phyloP scores from a whole-genome alignment of 2,888 invertebrate species.

The Hirtodrosophila cameraria region DNA sequence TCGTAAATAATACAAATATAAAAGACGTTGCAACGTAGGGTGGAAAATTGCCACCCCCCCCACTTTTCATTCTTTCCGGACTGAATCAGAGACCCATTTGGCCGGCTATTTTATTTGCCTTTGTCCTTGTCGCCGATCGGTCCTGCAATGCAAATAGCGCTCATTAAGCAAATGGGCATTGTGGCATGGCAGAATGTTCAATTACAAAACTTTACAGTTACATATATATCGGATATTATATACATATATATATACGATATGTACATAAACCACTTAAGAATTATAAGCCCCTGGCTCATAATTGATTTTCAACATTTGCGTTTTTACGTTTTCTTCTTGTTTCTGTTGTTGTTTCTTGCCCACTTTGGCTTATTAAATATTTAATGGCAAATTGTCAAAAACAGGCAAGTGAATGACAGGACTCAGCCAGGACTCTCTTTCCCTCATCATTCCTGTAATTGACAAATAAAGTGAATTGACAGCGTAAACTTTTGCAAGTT shows the following conservation, averaged over 20 bases:
- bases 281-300: conserved; percentile 40
- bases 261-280: conserved; percentile 60
- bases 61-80: neutral
- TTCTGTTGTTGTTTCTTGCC: conserved; percentile 43
- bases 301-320: conserved; percentile 68
- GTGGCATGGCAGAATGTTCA: conserved; percentile 66
- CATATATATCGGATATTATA: too few species aligned
- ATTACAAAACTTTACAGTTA: conserved; percentile 68
- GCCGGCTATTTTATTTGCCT: conserved; percentile 31
- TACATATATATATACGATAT: conserved; percentile 18
- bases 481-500: conserved; percentile 40
- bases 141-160: conserved; percentile 44
- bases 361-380: conserved; percentile 79
- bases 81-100: conserved; percentile 14
- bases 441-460: conserved; percentile 30
- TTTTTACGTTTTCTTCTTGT: conserved; percentile 8
- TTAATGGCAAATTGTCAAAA: conserved; percentile 72
- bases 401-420: conserved; percentile 60
- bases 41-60: too few species aligned
- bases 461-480: conserved; percentile 53
- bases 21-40: conserved; percentile 30
- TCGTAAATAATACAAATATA: conserved; percentile 68
- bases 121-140: conserved; percentile 32
- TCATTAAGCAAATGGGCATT: conserved; percentile 63
- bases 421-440: neutral